These are phyloP conservation scores for Microctenopoma stevenorrisi DNA, from an alignment of 2,797 vertebrate genomes.

Conservation along the genomic window DNA sequence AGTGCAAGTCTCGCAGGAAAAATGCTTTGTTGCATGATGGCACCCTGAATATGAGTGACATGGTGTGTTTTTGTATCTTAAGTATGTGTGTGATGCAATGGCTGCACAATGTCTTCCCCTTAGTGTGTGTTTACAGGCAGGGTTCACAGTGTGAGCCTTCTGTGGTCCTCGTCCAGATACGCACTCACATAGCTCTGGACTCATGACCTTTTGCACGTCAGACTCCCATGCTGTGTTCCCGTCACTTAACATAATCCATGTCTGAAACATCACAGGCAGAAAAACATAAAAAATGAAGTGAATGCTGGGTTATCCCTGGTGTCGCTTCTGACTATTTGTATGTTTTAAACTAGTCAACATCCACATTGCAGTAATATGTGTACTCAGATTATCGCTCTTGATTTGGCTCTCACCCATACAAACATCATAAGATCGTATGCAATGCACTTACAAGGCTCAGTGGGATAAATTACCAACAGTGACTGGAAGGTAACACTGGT, in stretches of 20 bases:
- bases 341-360: background rate
- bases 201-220: constrained; percentile 59
- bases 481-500: constrained; percentile 52
- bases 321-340: constrained; percentile 7
- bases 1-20: constrained; percentile 13
- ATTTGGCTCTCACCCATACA: constrained; percentile 34
- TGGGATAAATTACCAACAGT: constrained; percentile 45
- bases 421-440: constrained; percentile 50
- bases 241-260: constrained; percentile 38
- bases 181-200: constrained; percentile 27
- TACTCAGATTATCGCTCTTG: constrained; percentile 20
- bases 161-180: constrained; percentile 35
- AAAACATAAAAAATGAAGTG: constrained; percentile 24
- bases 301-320: constrained; percentile 12
- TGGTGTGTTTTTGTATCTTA: constrained; percentile 30
- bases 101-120: constrained; percentile 25
- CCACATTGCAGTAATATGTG: constrained; percentile 10
- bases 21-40: constrained; percentile 41
- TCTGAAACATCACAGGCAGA: constrained; percentile 35
- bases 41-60: constrained; percentile 33
- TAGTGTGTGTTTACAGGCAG: constrained; percentile 18
- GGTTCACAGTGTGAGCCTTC: constrained; percentile 27
- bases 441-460: constrained; percentile 33
- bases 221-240: constrained; percentile 56
- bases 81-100: constrained; percentile 17